Percentiles rank a stretch among this genome's conserved stretches.
Evolutionary conservation across 1,140 invertebrate species (phyloP).

Genomic region (Achroia grisella): DNA sequence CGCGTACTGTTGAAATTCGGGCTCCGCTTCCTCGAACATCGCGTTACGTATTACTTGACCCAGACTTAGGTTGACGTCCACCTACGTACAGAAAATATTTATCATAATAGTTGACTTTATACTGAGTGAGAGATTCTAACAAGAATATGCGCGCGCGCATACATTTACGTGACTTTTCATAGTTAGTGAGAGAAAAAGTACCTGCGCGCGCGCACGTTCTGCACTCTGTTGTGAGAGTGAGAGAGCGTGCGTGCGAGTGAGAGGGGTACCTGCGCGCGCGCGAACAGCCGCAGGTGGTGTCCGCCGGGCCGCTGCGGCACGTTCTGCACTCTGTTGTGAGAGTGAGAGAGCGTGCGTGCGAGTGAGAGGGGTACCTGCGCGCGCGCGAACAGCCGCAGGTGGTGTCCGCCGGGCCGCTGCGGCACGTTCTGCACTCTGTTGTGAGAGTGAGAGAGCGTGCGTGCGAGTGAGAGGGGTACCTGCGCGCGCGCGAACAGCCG

Average conservation of each 20-base stretch:
- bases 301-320: slow-evolving; percentile 77
- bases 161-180: too few relatives aligned
- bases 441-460: too few relatives aligned
- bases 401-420: slow-evolving; percentile 75
- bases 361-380: slow-evolving; percentile 74
- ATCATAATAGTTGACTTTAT: too few relatives aligned
- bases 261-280: slow-evolving; percentile 79
- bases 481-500: slow-evolving; percentile 93
- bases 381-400: slow-evolving; percentile 92
- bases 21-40: slow-evolving; percentile 96
- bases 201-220: too few relatives aligned
- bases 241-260: too few relatives aligned
- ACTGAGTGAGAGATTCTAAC: background rate
- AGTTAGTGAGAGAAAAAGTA: too few relatives aligned
- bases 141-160: too few relatives aligned
- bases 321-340: background rate
- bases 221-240: background rate
- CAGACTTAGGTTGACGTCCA: slow-evolving; percentile 95
- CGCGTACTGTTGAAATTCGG: slow-evolving; percentile 97
- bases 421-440: slow-evolving; percentile 95
- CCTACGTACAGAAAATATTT: slow-evolving; percentile 69
- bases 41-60: slow-evolving; percentile 95
- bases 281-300: slow-evolving; percentile 88
- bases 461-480: too few relatives aligned
- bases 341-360: too few relatives aligned